A percentile compares a stretch with the other conserved stretches of the same genome.
These are phyloP conservation scores for Leptinotarsa lineolata DNA, from an alignment of 1,140 invertebrate species.

Conservation along the genomic window DNA sequence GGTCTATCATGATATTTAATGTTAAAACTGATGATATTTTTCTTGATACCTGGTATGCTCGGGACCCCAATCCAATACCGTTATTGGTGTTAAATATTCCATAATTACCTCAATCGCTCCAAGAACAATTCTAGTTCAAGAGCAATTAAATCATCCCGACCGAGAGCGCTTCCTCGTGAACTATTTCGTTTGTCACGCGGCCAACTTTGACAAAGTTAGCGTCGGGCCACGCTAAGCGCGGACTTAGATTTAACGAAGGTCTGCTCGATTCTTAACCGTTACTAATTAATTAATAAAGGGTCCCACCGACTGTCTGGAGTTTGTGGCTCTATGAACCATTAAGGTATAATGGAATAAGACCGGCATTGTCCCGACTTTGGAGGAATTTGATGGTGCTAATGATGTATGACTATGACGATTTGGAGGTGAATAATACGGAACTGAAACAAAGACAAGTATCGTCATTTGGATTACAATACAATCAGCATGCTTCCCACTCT, in stretches of 20 bases:
- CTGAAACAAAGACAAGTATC: too few relatives aligned
- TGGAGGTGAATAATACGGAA: background rate
- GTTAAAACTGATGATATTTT: too few relatives aligned
- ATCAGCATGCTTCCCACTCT: too few relatives aligned
- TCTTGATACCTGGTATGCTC: too few relatives aligned
- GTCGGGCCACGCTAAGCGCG: background rate
- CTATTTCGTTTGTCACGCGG: conserved; percentile 5
- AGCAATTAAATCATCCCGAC: background rate
- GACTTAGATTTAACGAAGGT: conserved; percentile 5
- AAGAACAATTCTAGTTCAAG: background rate
- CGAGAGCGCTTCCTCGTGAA: background rate
- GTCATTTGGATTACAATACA: too few relatives aligned
- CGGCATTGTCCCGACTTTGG: conserved; percentile 4
- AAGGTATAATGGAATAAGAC: conserved; percentile 8
- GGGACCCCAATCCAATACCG: background rate
- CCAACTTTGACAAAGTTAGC: conserved; percentile 3
- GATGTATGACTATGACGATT: conserved; percentile 1
- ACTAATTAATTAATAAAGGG: conserved; percentile 9
- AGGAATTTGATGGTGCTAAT: background rate
- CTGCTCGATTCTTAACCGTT: conserved; percentile 8
- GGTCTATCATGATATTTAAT: too few relatives aligned
- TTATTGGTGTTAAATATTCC: background rate
- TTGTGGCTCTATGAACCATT: conserved; percentile 1
- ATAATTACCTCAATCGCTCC: background rate
- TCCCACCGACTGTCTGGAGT: background rate